phyloP scores from a whole-genome alignment of 1,140 invertebrate genomes.

The Vanessa atalanta region DNA sequence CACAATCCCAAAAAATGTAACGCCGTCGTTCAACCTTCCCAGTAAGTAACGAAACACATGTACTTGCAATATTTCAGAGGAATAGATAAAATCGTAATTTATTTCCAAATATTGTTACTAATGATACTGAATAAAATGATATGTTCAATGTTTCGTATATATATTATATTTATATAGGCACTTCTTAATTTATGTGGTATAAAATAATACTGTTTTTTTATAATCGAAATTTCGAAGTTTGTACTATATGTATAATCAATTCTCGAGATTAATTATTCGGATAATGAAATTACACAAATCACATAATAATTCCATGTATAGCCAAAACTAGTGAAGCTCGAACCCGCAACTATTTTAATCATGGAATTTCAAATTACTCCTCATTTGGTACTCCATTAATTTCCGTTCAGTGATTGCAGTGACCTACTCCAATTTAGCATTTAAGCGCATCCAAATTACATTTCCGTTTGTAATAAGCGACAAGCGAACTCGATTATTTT shows the following conservation, averaged over 20 bases:
- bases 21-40: too few relatives aligned
- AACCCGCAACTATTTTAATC: slow-evolving; percentile 38
- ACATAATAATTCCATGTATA: slow-evolving; percentile 6
- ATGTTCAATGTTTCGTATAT: too few relatives aligned
- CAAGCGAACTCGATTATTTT: slow-evolving; percentile 71
- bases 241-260: background rate
- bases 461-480: slow-evolving; percentile 60
- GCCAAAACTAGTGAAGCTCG: slow-evolving; percentile 25
- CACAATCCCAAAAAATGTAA: too few relatives aligned
- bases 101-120: too few relatives aligned
- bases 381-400: slow-evolving; percentile 42
- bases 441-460: slow-evolving; percentile 49
- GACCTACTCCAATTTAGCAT: slow-evolving; percentile 51
- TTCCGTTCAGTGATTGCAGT: slow-evolving; percentile 43
- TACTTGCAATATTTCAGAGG: too few relatives aligned
- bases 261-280: background rate
- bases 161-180: too few relatives aligned
- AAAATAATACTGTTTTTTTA: too few relatives aligned
- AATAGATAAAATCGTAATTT: too few relatives aligned
- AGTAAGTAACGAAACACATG: too few relatives aligned
- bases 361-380: slow-evolving; percentile 40
- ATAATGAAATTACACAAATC: background rate
- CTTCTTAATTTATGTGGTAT: too few relatives aligned
- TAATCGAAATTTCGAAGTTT: too few relatives aligned
- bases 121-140: too few relatives aligned